Conservation (phyloP, 2,888 invertebrate species). For the Xylocampa areola region DNA sequence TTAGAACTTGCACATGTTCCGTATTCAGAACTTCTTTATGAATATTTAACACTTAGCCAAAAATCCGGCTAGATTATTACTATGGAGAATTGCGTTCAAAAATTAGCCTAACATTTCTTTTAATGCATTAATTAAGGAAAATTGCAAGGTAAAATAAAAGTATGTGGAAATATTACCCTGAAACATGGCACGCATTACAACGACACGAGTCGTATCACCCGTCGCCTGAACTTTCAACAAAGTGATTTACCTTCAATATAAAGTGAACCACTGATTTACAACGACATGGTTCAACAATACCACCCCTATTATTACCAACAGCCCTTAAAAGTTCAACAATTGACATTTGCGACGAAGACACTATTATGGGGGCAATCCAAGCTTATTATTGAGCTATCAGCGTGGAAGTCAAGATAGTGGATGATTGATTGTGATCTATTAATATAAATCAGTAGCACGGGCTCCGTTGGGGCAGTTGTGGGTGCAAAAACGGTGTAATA, state of each 20-base stretch:
- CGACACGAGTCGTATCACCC: constrained; percentile 25
- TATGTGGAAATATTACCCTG: background rate
- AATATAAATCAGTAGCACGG: constrained; percentile 58
- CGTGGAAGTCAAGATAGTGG: constrained; percentile 56
- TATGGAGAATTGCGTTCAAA: constrained; percentile 8
- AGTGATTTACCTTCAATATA: constrained; percentile 78
- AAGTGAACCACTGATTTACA: constrained; percentile 78
- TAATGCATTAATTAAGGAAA: too few relatives aligned
- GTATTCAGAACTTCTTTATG: constrained; percentile 54
- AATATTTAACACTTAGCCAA: constrained; percentile 52
- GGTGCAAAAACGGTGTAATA: constrained; percentile 57
- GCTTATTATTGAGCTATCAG: constrained; percentile 71
- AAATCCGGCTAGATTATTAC: constrained; percentile 30
- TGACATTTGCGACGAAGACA: constrained; percentile 83
- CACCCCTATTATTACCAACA: constrained; percentile 75
- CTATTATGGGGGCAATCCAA: constrained; percentile 73
- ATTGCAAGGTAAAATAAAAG: background rate
- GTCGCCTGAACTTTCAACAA: constrained; percentile 74
- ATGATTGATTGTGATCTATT: constrained; percentile 64
- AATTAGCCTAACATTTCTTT: too few relatives aligned
- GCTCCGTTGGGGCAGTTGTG: constrained; percentile 37
- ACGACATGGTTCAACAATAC: constrained; percentile 77
- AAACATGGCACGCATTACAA: constrained; percentile 23
- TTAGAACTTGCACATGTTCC: constrained; percentile 61
- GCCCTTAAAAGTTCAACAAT: constrained; percentile 84